Conservation (phyloP, 2,888 invertebrate genomes). For the Patella depressa region DNA sequence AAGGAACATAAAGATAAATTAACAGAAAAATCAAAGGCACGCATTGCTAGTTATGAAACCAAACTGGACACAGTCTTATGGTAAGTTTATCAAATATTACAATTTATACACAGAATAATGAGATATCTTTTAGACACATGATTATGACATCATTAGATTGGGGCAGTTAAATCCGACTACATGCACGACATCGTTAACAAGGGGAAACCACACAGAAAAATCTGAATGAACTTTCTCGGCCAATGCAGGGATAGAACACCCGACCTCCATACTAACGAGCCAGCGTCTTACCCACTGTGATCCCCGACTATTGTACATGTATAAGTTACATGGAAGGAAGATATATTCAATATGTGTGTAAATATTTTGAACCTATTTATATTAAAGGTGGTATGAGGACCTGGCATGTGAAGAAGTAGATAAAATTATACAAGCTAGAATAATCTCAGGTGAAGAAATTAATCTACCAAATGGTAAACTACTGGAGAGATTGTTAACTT, state of each 20-base stretch:
- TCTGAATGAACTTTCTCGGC: too few relatives aligned
- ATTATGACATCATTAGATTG: not conserved
- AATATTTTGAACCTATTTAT: not conserved
- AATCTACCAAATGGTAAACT: constrained; percentile 68
- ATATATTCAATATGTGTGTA: not conserved
- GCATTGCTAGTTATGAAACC: constrained; percentile 59
- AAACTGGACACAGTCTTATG: constrained; percentile 68
- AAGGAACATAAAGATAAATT: constrained; percentile 53
- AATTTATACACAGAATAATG: not conserved
- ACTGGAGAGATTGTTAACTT: constrained; percentile 66
- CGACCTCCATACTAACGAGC: too few relatives aligned
- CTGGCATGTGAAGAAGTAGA: constrained; percentile 63
- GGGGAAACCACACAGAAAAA: too few relatives aligned
- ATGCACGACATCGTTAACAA: too few relatives aligned
- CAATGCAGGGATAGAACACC: too few relatives aligned
- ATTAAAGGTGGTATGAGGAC: constrained; percentile 69
- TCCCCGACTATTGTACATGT: too few relatives aligned
- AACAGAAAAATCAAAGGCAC: constrained; percentile 60
- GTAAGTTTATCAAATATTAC: constrained; percentile 42
- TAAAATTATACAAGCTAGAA: constrained; percentile 54
- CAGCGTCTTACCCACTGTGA: too few relatives aligned
- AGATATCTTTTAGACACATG: too few relatives aligned
- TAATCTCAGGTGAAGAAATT: constrained; percentile 56
- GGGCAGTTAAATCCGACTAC: not conserved
- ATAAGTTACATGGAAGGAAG: too few relatives aligned